phyloP scores from a whole-genome alignment of 2,113 vertebrate genomes.

The Pseudorectes ferrugineus region DNA sequence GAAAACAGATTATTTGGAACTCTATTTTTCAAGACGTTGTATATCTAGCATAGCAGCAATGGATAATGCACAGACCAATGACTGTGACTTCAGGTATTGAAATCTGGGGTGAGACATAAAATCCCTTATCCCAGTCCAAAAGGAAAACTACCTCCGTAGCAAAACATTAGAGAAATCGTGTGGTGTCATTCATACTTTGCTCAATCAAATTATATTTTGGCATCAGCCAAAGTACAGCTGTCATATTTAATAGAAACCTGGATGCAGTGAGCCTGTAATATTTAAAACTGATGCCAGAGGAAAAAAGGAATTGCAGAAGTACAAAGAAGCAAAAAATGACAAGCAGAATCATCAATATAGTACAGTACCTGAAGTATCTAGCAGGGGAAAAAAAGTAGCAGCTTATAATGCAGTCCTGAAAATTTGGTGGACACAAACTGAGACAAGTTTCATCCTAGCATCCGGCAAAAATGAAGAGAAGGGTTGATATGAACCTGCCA shows the following conservation, averaged over 20 bases:
- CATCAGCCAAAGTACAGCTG: not conserved
- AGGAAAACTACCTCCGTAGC: not conserved
- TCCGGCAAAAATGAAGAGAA: not conserved
- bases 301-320: not conserved
- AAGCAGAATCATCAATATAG: not conserved
- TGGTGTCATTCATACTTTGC: not conserved
- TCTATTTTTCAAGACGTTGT: rapidly evolving
- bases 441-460: not conserved
- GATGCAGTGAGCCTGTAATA: not conserved
- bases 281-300: not conserved
- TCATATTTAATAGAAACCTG: not conserved
- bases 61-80: not conserved
- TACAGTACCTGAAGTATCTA: not conserved
- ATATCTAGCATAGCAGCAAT: not conserved
- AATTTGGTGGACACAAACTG: not conserved
- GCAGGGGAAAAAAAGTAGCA: not conserved
- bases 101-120: not conserved
- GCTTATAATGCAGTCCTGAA: not conserved
- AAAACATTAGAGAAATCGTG: not conserved
- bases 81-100: not conserved
- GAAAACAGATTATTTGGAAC: not conserved
- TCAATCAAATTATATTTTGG: not conserved
- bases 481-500: not conserved
- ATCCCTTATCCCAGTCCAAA: not conserved
- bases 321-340: not conserved